These are phyloP conservation scores for Alexandromys oeconomus DNA, from an alignment of 2,797 vertebrate species.

Conservation along the genomic window DNA sequence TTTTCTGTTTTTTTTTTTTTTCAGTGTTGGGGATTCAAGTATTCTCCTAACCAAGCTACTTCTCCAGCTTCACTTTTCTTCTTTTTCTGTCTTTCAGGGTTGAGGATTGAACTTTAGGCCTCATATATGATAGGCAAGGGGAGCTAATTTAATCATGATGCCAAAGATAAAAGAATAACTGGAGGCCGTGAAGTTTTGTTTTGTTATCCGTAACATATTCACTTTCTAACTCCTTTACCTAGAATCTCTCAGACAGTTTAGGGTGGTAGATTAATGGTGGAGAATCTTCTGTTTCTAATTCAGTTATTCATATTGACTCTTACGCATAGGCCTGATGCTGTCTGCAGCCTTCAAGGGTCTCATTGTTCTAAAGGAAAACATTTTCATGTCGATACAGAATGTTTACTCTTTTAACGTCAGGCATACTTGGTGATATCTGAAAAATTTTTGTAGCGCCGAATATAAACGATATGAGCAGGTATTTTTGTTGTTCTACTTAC, in stretches of 20 bases:
- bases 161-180: background rate
- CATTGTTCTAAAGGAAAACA: conserved; percentile 20
- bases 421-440: background rate
- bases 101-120: background rate
- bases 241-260: background rate
- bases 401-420: conserved; percentile 57
- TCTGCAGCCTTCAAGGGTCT: background rate
- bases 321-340: background rate
- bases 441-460: conserved; percentile 35
- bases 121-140: background rate
- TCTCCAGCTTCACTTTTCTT: background rate
- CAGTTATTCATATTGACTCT: background rate
- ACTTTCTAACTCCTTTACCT: background rate
- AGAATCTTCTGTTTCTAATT: background rate
- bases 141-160: background rate
- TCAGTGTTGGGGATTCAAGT: background rate
- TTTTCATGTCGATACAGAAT: conserved; percentile 18
- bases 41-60: too few relatives aligned
- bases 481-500: conserved; percentile 36
- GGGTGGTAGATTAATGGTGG: background rate
- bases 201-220: background rate
- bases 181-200: background rate
- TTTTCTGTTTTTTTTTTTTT: too few relatives aligned
- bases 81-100: too few relatives aligned
- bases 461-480: conserved; percentile 35